phyloP scores from a whole-genome alignment of 2,888 invertebrate species.

The Platypus cylindrus region DNA sequence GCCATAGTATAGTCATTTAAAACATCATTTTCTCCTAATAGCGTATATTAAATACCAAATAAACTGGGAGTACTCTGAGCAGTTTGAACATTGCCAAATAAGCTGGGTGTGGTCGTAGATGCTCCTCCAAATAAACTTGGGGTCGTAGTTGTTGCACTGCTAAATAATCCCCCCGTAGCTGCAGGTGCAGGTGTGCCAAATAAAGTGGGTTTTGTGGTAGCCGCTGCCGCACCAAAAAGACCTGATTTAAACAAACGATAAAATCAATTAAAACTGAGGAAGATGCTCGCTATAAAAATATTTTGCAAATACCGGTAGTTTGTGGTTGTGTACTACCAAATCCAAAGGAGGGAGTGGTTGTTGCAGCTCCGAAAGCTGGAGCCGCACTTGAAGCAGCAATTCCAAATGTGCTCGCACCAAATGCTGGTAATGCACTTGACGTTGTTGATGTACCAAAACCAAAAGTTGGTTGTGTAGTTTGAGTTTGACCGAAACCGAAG shows the following conservation, averaged over 20 bases:
- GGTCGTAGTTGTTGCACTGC: slow-evolving; percentile 23
- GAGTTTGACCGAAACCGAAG: slow-evolving; percentile 29
- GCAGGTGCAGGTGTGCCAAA: slow-evolving; percentile 22
- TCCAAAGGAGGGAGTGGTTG: slow-evolving; percentile 8
- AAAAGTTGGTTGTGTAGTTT: slow-evolving; percentile 21
- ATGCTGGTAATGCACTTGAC: slow-evolving; percentile 17
- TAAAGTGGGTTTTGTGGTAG: slow-evolving; percentile 32
- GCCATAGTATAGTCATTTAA: neutral
- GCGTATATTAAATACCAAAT: slow-evolving; percentile 19
- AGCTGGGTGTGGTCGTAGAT: slow-evolving; percentile 26
- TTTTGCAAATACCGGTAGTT: slow-evolving; percentile 1
- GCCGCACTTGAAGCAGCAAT: slow-evolving; percentile 22
- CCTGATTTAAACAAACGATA: slow-evolving; percentile 2
- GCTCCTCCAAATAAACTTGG: slow-evolving; percentile 25
- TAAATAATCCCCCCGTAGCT: slow-evolving; percentile 23
- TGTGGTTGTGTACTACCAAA: slow-evolving; percentile 12
- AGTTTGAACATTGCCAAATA: slow-evolving; percentile 35
- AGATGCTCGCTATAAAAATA: neutral
- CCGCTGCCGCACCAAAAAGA: slow-evolving; percentile 27
- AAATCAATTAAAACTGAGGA: neutral
- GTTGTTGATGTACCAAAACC: slow-evolving; percentile 26
- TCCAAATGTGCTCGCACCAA: slow-evolving; percentile 20
- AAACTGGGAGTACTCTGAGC: slow-evolving; percentile 21
- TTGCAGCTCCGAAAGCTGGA: slow-evolving; percentile 29
- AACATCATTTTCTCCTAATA: too few relatives aligned